phyloP scores from a whole-genome alignment of 2,797 vertebrate genomes.

The Craterocephalus amniculus region DNA sequence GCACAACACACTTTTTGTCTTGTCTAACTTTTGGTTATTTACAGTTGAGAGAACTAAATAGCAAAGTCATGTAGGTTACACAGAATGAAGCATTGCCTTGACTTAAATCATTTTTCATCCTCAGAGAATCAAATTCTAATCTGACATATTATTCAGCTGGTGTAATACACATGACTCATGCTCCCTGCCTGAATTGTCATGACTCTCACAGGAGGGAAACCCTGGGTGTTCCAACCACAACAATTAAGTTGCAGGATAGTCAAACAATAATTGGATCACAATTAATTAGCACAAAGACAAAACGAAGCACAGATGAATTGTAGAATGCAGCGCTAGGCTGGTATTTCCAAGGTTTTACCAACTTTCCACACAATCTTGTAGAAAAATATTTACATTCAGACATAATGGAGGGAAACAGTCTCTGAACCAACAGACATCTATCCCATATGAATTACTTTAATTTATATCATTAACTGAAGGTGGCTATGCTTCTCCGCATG shows the following conservation, averaged over 20 bases:
- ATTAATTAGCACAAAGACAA: constrained; percentile 39
- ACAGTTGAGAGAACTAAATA: background rate
- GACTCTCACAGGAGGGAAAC: constrained; percentile 17
- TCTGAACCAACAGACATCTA: constrained; percentile 68
- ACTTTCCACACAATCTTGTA: constrained; percentile 37
- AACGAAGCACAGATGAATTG: constrained; percentile 39
- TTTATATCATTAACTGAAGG: constrained; percentile 75
- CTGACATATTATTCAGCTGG: constrained; percentile 28
- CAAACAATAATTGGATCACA: constrained; percentile 46
- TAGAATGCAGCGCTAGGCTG: constrained; percentile 14
- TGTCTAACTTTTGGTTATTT: background rate
- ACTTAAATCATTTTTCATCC: constrained; percentile 1
- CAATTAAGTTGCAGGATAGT: constrained; percentile 36
- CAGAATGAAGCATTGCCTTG: background rate
- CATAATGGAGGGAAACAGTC: constrained; percentile 51
- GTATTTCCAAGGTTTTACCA: constrained; percentile 49
- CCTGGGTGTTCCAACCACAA: constrained; percentile 14
- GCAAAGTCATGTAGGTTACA: constrained; percentile 5
- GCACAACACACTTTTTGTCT: background rate
- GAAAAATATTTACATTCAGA: constrained; percentile 72
- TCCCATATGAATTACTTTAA: constrained; percentile 70
- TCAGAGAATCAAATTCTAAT: constrained; percentile 27
- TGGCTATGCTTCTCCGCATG: constrained; percentile 71
- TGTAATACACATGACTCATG: constrained; percentile 16
- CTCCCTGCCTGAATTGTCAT: constrained; percentile 10